phyloP scores from a whole-genome alignment of 2,888 invertebrate genomes.

The Drosophila stalkeri region DNA sequence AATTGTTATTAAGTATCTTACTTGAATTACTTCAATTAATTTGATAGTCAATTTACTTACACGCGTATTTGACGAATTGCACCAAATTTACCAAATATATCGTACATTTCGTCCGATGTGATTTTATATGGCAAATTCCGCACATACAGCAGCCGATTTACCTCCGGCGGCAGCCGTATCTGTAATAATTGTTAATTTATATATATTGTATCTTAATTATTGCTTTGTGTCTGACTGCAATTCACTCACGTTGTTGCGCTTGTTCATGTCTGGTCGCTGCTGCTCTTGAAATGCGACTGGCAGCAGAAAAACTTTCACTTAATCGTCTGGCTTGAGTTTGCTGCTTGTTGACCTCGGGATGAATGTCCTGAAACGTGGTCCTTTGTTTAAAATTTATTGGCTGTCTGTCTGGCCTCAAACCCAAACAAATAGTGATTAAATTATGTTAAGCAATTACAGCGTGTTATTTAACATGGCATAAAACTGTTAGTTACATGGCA shows the following conservation, averaged over 20 bases:
- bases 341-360: constrained; percentile 72
- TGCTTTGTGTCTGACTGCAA: constrained; percentile 15
- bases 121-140: constrained; percentile 99
- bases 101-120: constrained; percentile 99
- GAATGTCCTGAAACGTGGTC: constrained; percentile 76
- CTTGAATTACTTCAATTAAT: constrained; percentile 6
- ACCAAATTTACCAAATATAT: constrained; percentile 99
- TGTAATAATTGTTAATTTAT: constrained; percentile 82
- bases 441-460: constrained; percentile 22
- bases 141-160: constrained; percentile 98
- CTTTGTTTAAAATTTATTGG: constrained; percentile 76
- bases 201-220: constrained; percentile 32
- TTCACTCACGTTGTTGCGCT: constrained; percentile 83
- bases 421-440: constrained; percentile 62
- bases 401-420: constrained; percentile 76
- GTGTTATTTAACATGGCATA: constrained; percentile 18
- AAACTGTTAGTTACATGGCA: constrained; percentile 21
- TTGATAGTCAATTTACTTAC: constrained; percentile 87
- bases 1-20: constrained; percentile 13
- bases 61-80: constrained; percentile 99
- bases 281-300: constrained; percentile 64
- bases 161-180: constrained; percentile 99
- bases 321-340: constrained; percentile 32
- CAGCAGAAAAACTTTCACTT: constrained; percentile 69
- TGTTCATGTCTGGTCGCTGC: constrained; percentile 78